Evolutionary conservation across 1,140 invertebrate species (phyloP), one percentile per base, ranked within the genome.

Genomic region (Aphidius ervi): DNA sequence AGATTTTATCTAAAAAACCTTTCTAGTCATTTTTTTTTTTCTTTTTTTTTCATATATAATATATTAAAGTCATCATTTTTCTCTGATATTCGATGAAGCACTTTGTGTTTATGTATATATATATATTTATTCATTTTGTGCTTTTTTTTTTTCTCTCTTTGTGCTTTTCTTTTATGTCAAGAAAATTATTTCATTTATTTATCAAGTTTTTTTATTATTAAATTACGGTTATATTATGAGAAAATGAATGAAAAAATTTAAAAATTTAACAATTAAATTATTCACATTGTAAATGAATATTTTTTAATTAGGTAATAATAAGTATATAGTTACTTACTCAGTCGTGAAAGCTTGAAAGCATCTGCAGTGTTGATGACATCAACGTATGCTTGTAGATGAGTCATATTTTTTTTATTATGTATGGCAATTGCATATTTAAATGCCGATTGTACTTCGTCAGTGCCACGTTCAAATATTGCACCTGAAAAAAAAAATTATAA

Each of bases 361-460:
- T 95, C 92, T 39, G 91, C 91, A n/a, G 91, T 94, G 74, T 94
- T 93, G 72, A 95, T 94, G 67, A 94, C 87, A 74, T 94, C 90
- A 40, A 93, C 91, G 71, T 87, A 92, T n/a, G 90, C 88, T 71
- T 91, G 88, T 43, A 94, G 83, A 75, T 94, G 83, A 42, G 82
- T 84, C 6, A 87, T 87, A 58, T 86, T 84, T 67, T 91, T 89
- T 64, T 88, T 83, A 68, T 94, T 94, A 73, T 92, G 89, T 69
- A 87, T 87, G 48, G 87, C 78, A 83, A 94, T 87, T 5, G 91
- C 92, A 69, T 90, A 92, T 70, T 90, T 92, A 80, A 95, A 94
- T 4, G 90, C 92, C 49, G 90, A 86, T 73, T 94, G 91, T 42
- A 94, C 88, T 73, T 94, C 92, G 69, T 93, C 91, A 0, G 89